Base-by-base conservation (phyloP, 2,113 vertebrate genomes). In the Siniperca knerii region DNA sequence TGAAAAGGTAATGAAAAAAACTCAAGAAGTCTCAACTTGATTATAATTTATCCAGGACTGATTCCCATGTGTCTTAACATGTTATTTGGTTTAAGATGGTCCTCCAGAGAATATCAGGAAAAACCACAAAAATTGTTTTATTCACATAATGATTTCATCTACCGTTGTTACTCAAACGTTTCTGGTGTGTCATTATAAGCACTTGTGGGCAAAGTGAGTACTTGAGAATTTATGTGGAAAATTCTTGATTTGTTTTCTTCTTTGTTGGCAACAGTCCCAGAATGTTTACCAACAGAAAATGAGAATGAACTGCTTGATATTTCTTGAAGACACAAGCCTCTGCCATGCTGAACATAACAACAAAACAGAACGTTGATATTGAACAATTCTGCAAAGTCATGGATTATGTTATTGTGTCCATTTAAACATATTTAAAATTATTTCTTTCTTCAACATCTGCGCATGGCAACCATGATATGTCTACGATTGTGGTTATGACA, bases 31-130 rank as follows among this genome's bases (percentile, higher is more conserved):
- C 21, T n/a, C 29, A 66, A 78, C 64, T 81, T 70, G 35, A 86
- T 79, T 79, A 4, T 20, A 71, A 71, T 48, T 71, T 4, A 33
- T 52, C 55, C 42, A 55, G 42, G 25, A 76, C 70, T 60, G 64
- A 77, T 86, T 82, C 81, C 81, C 77, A 89, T 65, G 69, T 84
- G 79, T 85, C 71, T 81, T 65, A 50, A 73, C 50, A 66, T 66
- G 52, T 79, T 70, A 61, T 71, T 50, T 46, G 50, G 33, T 58
- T 69, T 46, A 4, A 55, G 66, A 68, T 4, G 20, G 48, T 58
- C 50, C 46, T 9, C 20, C 29, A 37, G 23, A 7, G 2, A 48
- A 52, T 64, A 33, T 65, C 46, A 57, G 25, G 13, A 71, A 81
- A 21, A 77, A 69, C 52, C 58, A 60, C 37, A 79, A 42, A 44